Percentiles rank a stretch among this genome's conserved stretches.
These are phyloP conservation scores for Meghimatium bilineatum DNA, from an alignment of 2,888 invertebrate genomes.

Conservation along the genomic window DNA sequence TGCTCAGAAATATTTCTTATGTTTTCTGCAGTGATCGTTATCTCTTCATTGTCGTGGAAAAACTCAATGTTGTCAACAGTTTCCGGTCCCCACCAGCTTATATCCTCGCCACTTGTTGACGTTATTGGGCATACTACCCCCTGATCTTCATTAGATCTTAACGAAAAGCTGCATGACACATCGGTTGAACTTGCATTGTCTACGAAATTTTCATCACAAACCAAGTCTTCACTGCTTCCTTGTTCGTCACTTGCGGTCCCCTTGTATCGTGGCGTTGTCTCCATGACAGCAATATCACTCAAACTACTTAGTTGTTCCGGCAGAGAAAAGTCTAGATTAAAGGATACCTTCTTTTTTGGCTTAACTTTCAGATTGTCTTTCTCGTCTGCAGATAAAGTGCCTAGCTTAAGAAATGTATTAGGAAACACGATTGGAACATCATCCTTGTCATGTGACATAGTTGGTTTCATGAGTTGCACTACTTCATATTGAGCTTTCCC, in stretches of 20 bases:
- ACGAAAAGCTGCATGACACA: slow-evolving; percentile 21
- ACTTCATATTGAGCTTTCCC: too few species aligned
- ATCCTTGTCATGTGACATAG: not conserved
- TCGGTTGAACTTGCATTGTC: slow-evolving; percentile 15
- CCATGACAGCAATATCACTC: slow-evolving; percentile 29
- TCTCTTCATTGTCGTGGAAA: slow-evolving; percentile 22
- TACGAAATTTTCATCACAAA: not conserved
- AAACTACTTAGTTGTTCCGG: not conserved
- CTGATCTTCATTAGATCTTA: slow-evolving; percentile 4
- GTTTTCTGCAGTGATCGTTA: too few species aligned
- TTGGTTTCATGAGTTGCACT: not conserved
- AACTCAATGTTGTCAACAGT: slow-evolving; percentile 28
- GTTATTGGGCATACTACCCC: not conserved
- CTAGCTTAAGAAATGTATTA: not conserved
- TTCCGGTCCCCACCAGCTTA: slow-evolving; percentile 37
- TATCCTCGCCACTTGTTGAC: slow-evolving; percentile 29
- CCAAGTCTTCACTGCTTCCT: not conserved
- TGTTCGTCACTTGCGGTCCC: not conserved
- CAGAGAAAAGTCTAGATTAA: not conserved
- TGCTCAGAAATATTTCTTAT: not conserved
- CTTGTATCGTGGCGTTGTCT: not conserved
- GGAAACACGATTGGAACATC: not conserved
- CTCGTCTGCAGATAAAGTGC: not conserved
- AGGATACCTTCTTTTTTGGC: slow-evolving; percentile 37
- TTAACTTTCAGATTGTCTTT: not conserved